Evolutionary conservation across 2,888 invertebrate genomes (phyloP), one percentile per base, ranked within the genome.

Genomic region (Timema cristinae): DNA sequence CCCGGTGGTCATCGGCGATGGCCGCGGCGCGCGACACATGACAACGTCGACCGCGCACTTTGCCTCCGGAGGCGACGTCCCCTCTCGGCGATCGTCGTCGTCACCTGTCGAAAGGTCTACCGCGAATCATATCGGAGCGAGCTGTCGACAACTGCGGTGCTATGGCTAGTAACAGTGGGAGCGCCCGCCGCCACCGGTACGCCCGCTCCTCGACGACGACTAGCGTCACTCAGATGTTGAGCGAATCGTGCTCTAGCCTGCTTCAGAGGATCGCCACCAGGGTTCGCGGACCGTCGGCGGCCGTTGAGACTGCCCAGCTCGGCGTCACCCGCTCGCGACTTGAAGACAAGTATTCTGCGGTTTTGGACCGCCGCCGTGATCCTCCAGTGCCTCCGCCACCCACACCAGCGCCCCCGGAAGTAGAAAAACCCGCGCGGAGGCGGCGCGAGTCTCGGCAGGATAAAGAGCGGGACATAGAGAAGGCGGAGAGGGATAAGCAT

Each of bases 201-300:
- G 77, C 77, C 77, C 82, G 77, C 88, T 89, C 94, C 75, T 77
- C 79, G 56, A 91, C 91, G 73, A 89, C 90, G 69, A 87, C 90
- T 68, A 94, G 93, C 84, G 93, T 95, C 78, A 91, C 93, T 76
- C 94, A 95, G 83, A 85, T 95, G 79, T 85, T 95, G 78, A 91
- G 91, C 77, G 94, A 95, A 81, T 93, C 94, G 78, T 95, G 93
- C 83, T 91, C 92, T 79, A 94, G 89, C 83, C 86, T 95, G 77
- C 87, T 95, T 78, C 93, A 93, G 81, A 87, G 93, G 77, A 85
- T 95, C 79, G 86, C 88, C 9, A 91, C 90, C 52, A 87, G 91
- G 75, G 88, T 88, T 67, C 88, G 94, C 75, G 92, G 92, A 68
- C 92, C 93, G 59, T 93, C 74, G 15, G n/a, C 73, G 8, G 63